Conservation (phyloP, 2,888 invertebrate genomes). For the Tanaodytes sp. region DNA sequence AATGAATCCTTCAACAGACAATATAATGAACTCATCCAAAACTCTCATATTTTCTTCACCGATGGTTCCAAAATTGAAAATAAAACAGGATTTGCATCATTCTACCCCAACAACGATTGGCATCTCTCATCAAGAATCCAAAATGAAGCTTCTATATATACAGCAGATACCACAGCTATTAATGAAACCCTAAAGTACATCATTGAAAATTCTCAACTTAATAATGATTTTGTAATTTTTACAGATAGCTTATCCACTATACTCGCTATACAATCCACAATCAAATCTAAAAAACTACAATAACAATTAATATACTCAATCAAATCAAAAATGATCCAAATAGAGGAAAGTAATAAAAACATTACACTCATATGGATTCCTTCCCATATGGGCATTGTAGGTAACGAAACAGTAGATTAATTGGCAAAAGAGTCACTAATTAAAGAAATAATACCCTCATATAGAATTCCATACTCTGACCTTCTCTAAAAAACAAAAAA, state of each 20-base stretch:
- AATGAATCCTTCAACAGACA: too few species aligned
- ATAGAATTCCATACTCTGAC: slow-evolving; percentile 1
- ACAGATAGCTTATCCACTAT: slow-evolving; percentile 10
- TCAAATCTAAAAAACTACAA: neutral
- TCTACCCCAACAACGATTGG: neutral
- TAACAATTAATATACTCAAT: slow-evolving; percentile 3
- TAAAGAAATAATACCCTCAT: neutral
- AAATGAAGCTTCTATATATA: slow-evolving; percentile 7
- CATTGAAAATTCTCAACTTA: neutral
- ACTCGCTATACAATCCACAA: neutral
- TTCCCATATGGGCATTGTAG: neutral
- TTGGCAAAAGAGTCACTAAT: slow-evolving; percentile 8
- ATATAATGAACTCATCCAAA: too few species aligned
- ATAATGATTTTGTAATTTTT: neutral
- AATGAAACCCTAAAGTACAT: neutral
- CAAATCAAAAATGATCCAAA: neutral
- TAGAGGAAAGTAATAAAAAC: neutral
- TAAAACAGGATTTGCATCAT: too few species aligned
- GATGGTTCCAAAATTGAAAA: neutral
- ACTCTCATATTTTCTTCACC: neutral
- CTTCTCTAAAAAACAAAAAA: neutral
- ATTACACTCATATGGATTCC: slow-evolving; percentile 10
- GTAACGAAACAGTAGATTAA: slow-evolving; percentile 4
- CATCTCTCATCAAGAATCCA: neutral
- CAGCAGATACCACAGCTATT: slow-evolving; percentile 8